These are phyloP conservation scores for Caenorhabditis sp. DNA, from an alignment of 2,888 invertebrate species.

Conservation along the genomic window DNA sequence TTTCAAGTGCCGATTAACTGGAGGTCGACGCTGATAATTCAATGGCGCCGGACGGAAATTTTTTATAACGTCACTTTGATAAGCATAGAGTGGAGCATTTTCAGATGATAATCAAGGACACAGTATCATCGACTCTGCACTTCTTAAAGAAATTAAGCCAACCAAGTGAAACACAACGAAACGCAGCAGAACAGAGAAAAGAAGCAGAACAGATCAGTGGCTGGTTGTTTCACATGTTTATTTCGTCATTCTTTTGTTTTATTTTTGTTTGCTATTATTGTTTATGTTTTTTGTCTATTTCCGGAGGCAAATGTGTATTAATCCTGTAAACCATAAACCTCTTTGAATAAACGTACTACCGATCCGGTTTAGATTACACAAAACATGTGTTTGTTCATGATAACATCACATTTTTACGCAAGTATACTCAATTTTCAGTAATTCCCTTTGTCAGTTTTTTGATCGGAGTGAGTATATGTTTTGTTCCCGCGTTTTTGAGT, in stretches of 20 bases:
- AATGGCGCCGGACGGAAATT: conserved; percentile 42
- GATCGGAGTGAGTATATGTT: too few species aligned
- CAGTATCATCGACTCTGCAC: conserved; percentile 1
- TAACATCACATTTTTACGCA: conserved; percentile 19
- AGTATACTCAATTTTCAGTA: conserved; percentile 8
- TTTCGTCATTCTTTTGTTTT: not conserved
- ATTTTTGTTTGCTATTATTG: not conserved
- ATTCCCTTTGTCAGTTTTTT: not conserved
- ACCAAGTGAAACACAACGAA: too few species aligned
- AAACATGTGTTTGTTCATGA: conserved; percentile 54
- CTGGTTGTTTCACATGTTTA: too few species aligned
- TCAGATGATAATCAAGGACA: conserved; percentile 13
- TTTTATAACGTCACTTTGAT: conserved; percentile 39
- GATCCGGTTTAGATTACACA: conserved; percentile 6
- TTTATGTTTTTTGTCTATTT: conserved; percentile 3
- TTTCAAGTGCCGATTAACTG: conserved; percentile 25
- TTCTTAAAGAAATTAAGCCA: not conserved
- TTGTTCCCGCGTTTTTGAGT: too few species aligned
- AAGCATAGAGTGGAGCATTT: conserved; percentile 28
- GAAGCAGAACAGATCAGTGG: not conserved
- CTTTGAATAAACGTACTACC: conserved; percentile 31
- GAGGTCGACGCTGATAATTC: conserved; percentile 55
- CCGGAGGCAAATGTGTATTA: conserved; percentile 10
- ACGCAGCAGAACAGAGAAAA: too few species aligned
- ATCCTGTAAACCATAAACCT: conserved; percentile 4